Conservation (phyloP, 2,888 invertebrate genomes). For the Argyra leucocephala region DNA sequence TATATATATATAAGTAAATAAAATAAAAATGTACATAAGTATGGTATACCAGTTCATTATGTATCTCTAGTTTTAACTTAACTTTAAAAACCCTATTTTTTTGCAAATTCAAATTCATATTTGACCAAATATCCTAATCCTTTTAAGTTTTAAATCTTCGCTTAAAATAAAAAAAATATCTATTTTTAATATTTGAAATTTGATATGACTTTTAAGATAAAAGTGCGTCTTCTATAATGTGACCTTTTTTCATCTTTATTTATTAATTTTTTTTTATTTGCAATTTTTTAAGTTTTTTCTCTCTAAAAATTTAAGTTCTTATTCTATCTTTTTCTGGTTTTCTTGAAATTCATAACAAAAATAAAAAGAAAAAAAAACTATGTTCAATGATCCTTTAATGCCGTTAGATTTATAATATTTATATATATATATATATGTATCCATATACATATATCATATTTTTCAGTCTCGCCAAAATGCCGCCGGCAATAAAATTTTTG, state of each 20-base stretch:
- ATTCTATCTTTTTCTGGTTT: too few species aligned
- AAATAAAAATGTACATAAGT: too few species aligned
- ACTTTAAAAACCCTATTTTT: too few species aligned
- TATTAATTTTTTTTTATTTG: not conserved
- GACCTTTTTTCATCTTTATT: not conserved
- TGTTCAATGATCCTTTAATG: not conserved
- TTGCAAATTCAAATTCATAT: too few species aligned
- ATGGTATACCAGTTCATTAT: too few species aligned
- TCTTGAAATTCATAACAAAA: too few species aligned
- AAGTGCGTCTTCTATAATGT: not conserved
- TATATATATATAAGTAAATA: too few species aligned
- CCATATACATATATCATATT: not conserved
- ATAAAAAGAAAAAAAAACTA: not conserved
- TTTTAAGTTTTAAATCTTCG: too few species aligned
- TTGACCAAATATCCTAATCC: too few species aligned
- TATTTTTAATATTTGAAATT: not conserved
- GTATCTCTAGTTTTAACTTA: too few species aligned
- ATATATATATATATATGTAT: not conserved
- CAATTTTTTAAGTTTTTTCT: not conserved
- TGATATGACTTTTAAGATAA: not conserved
- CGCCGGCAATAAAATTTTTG: not conserved
- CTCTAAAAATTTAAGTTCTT: too few species aligned
- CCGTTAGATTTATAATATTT: not conserved
- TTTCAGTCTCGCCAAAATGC: slow-evolving; percentile 4
- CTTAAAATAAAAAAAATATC: too few species aligned